Base-by-base conservation (phyloP, 1,140 invertebrate species). In the Belonocnema kinseyi region DNA sequence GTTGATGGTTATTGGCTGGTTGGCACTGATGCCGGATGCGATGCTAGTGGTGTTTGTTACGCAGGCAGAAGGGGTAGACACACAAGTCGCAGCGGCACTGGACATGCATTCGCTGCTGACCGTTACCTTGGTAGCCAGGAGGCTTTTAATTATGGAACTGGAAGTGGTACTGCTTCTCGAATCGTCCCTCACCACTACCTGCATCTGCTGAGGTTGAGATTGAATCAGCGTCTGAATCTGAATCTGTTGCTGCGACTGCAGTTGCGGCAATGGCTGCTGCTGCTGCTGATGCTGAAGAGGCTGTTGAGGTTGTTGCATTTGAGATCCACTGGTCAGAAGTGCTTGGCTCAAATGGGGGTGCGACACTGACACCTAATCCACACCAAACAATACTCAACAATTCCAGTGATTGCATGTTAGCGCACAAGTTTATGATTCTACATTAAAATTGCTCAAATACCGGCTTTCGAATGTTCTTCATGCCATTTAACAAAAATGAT, bases 71-170 rank as follows among this genome's bases (percentile, higher is more conserved):
- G 80, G 88, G 87, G 82, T 90, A 91, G 86, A 90, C 91, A 88
- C 91, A 92, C 81, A 90, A 88, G 88, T 88, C 76, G 88, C 87
- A 87, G 86, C 88, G 88, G 88, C 87, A 85, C 87, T 90, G 92
- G 92, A 83, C 93, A 93, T 93, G 92, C 93, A 93, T 89, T 93
- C 92, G 87, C 90, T 90, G 89, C 89, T 90, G 88, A 91, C 85
- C 80, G 93, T 95, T 92, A 97, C 95, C 93, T 97, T 97, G 90
- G 94, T 97, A 80, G 96, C 96, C 90, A 97, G 91, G 75, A 97
- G 93, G 91, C 94, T 96, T 92, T 97, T 97, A 86, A 97, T 97
- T 83, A 97, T 93, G 76, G 95, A 96, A 84, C 94, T 93, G 73
- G 91, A 91, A 40, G 90, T 89, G 33, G 90, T 85, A 74, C 86